phyloP scores from a whole-genome alignment of 2,113 vertebrate species.

The Dromaius novaehollandiae region DNA sequence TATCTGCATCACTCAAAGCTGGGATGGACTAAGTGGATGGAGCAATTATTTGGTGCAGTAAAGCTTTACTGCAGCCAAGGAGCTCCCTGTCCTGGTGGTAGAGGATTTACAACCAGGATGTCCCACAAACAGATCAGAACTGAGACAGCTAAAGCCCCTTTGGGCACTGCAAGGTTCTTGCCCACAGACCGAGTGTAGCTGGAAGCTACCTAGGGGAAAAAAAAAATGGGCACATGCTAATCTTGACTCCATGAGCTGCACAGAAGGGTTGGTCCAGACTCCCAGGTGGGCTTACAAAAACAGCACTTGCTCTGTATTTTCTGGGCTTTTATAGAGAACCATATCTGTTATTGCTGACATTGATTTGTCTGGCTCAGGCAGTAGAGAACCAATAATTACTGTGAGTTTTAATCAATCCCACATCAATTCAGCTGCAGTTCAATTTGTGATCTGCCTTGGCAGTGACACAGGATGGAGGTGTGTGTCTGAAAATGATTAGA shows the following conservation, averaged over 20 bases:
- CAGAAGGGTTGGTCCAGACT: neutral
- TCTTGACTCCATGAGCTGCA: neutral
- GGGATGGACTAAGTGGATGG: neutral
- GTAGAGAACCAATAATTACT: conserved; percentile 70
- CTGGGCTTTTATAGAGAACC: neutral
- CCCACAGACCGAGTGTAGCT: neutral
- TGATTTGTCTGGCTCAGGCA: conserved; percentile 68
- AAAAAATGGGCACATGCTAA: neutral
- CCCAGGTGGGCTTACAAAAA: neutral
- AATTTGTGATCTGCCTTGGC: conserved; percentile 62
- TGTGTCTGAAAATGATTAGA: conserved; percentile 47
- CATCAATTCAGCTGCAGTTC: conserved; percentile 70
- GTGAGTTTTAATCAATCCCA: conserved; percentile 76
- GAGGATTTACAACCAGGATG: fast-evolving
- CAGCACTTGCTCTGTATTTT: fast-evolving
- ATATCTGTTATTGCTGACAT: conserved; percentile 51
- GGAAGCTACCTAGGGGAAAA: neutral
- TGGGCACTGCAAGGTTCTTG: neutral
- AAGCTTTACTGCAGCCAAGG: neutral
- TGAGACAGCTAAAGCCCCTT: neutral
- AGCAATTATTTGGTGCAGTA: neutral
- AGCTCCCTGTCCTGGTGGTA: neutral
- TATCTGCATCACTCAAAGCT: no score
- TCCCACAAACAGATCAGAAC: neutral
- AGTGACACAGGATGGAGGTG: conserved; percentile 25